Evolutionary conservation across 1,140 invertebrate genomes (phyloP).

Genomic region (Dendroctonus valens): DNA sequence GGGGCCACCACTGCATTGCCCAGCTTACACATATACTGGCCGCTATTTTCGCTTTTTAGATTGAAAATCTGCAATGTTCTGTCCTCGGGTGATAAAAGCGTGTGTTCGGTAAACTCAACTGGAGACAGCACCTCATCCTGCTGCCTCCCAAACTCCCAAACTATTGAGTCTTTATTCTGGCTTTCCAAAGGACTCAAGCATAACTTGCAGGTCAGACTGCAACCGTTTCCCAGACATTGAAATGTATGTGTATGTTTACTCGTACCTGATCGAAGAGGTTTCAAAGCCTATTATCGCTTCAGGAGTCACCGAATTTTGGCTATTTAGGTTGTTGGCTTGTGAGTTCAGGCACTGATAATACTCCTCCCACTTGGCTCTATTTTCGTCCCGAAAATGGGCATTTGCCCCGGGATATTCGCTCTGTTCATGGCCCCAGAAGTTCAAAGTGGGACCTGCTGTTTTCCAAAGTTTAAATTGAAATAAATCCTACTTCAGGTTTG

Average conservation of each 20-base stretch:
- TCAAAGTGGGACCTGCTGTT: constrained; percentile 41
- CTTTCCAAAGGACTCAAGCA: constrained; percentile 53
- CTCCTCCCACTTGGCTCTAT: constrained; percentile 52
- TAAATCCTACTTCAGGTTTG: background rate
- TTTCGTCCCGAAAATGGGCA: constrained; percentile 44
- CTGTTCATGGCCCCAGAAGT: constrained; percentile 48
- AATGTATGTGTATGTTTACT: too few species aligned
- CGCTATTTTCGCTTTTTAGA: constrained; percentile 50
- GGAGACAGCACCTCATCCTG: constrained; percentile 38
- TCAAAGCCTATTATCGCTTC: constrained; percentile 50
- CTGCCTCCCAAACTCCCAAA: constrained; percentile 52
- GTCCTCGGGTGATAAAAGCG: constrained; percentile 50
- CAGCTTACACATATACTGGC: constrained; percentile 55
- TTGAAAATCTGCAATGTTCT: constrained; percentile 53
- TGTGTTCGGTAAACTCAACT: constrained; percentile 49
- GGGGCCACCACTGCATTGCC: constrained; percentile 48
- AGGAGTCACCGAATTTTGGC: constrained; percentile 46
- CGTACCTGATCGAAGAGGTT: constrained; percentile 51
- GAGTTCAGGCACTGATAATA: constrained; percentile 55
- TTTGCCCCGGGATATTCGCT: constrained; percentile 54
- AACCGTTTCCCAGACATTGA: background rate
- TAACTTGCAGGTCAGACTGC: constrained; percentile 52
- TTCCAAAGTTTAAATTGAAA: background rate
- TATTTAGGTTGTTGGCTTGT: constrained; percentile 43
- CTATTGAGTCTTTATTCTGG: constrained; percentile 46